These are phyloP conservation scores for Chionomys nivalis DNA, from an alignment of 2,113 vertebrate species.

Conservation along the genomic window DNA sequence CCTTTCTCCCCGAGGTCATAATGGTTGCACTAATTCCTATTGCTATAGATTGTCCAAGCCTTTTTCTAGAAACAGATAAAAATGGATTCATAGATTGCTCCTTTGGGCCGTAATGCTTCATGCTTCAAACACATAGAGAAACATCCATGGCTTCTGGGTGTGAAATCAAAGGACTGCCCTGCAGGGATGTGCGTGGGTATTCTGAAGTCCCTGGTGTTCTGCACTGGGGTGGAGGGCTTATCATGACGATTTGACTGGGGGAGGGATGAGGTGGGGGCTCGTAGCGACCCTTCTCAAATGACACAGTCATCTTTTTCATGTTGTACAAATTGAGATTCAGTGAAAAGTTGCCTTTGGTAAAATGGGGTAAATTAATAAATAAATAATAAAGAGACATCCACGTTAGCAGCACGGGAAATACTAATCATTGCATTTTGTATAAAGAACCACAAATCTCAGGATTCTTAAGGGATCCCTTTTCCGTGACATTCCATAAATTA, in stretches of 20 bases:
- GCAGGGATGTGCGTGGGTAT: not conserved
- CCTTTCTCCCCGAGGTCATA: not conserved
- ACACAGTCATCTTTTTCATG: not conserved
- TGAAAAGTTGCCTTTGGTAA: not conserved
- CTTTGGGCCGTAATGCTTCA: not conserved
- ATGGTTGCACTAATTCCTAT: not conserved
- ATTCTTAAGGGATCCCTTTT: slow-evolving; percentile 2
- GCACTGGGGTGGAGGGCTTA: not conserved
- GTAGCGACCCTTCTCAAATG: not conserved
- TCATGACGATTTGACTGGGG: not conserved
- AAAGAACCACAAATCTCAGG: not conserved
- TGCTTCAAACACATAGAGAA: not conserved
- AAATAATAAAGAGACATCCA: not conserved
- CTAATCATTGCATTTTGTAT: not conserved
- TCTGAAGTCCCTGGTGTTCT: not conserved
- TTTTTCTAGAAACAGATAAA: slow-evolving; percentile 44
- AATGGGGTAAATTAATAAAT: not conserved
- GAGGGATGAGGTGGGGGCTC: not conserved
- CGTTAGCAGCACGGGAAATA: not conserved
- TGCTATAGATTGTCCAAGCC: not conserved
- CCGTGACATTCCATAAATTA: slow-evolving; percentile 50
- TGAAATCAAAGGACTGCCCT: not conserved
- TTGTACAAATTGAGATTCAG: not conserved
- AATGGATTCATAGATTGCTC: not conserved
- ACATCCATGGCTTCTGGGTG: not conserved